Base-by-base conservation (phyloP, 2,113 vertebrate genomes). In the Carassius auratus region DNA sequence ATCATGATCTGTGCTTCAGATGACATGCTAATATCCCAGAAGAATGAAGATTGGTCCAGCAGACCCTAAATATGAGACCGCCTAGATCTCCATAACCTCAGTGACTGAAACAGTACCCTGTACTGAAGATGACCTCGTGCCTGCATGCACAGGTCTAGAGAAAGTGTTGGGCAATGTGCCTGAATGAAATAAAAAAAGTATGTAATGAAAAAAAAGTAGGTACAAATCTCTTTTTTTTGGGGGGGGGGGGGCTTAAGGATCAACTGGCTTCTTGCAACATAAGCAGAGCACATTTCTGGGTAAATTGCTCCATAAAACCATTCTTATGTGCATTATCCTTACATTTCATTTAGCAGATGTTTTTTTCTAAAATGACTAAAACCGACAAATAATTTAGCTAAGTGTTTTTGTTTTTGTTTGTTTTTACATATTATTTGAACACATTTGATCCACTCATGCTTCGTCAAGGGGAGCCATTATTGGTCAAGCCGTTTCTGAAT, bases 51-150 rank as follows among this genome's bases (percentile, higher is more conserved):
- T 61, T 6, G 4, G 21, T 75, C 19, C 38, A 66, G 42, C 55
- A 81, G 68, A 75, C 57, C 14, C 23, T 81, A 48, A 75, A 86
- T 52, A 42, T 68, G 75, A 78, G 84, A 85, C 74, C 4, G 4
- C 30, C 26, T 36, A 15, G 61, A 78, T 78, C 85, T 36, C 77
- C 13, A 23, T 81, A 23, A 86, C 85, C 85, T 64, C 57, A 19
- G 42, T 45, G 77, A 4, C 66, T 81, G 74, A 86, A 76, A 69
- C 73, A 0, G 7, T 30, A 68, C 50, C 36, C 36, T 59, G 48
- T 3, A 55, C 36, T 52, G 1, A 59, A 42, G 52, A 26, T 73
- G 23, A 62, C 33, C 76, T 74, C 48, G 15, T 15, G 19, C 61
- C 26, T 68, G 26, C 42, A 30, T 7, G 21, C 23, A 26, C 36